A percentile compares a stretch with the other conserved stretches of the same genome.
Conservation (phyloP, 2,797 vertebrate species). For the Ceryle rudis region DNA sequence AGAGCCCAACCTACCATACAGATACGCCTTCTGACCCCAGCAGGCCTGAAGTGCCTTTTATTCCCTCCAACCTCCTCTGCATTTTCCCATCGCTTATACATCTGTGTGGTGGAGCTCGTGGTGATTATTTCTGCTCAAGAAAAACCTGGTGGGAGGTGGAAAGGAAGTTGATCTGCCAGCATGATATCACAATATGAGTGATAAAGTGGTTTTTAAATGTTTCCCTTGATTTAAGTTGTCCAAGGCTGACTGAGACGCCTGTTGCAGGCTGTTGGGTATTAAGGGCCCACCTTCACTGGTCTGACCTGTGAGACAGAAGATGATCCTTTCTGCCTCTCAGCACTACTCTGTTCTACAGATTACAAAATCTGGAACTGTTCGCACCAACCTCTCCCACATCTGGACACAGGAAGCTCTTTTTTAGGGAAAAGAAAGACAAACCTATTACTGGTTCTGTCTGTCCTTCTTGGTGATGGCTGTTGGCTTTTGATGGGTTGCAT, state of each 20-base stretch:
- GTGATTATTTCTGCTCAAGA: slow-evolving; percentile 11
- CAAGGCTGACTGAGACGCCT: not conserved
- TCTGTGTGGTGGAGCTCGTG: not conserved
- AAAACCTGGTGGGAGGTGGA: not conserved
- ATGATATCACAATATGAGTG: not conserved
- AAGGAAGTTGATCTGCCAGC: not conserved
- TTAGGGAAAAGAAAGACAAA: not conserved
- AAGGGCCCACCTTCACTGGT: not conserved
- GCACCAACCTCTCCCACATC: not conserved
- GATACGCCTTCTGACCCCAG: slow-evolving; percentile 34
- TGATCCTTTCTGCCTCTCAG: not conserved
- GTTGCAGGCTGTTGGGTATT: not conserved
- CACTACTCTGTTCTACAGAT: not conserved
- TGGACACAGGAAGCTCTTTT: not conserved
- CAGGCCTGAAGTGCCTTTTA: slow-evolving; percentile 42
- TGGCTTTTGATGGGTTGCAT: not conserved
- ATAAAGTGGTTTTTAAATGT: not conserved
- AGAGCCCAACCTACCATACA: not conserved
- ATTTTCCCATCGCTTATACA: not conserved
- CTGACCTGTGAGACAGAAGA: not conserved
- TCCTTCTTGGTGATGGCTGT: not conserved
- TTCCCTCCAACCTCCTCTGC: slow-evolving; percentile 4
- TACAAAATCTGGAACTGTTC: not conserved
- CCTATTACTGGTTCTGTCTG: not conserved
- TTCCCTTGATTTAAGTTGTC: not conserved